Conservation (phyloP, 2,797 vertebrate species). For the Capromys pilorides region DNA sequence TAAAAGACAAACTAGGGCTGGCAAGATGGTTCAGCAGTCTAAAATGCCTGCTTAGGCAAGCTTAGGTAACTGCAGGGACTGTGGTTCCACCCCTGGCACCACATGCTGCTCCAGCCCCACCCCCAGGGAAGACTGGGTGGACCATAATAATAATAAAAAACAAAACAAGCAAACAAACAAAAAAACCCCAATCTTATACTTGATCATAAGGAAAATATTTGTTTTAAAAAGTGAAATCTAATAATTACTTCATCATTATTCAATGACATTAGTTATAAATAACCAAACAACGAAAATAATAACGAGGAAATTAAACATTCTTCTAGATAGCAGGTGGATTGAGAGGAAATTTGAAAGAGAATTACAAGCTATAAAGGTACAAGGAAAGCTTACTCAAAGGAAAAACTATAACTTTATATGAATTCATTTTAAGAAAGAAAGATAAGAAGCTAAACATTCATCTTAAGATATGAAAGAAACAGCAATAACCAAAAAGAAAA, state of each 20-base stretch:
- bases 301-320: neutral
- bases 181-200: neutral
- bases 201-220: neutral
- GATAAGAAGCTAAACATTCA: neutral
- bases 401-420: neutral
- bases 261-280: neutral
- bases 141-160: too few relatives aligned
- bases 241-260: neutral
- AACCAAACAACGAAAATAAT: neutral
- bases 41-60: too few relatives aligned
- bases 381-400: neutral
- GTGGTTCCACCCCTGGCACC: too few relatives aligned
- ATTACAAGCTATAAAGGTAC: neutral
- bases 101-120: too few relatives aligned
- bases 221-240: neutral
- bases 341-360: neutral
- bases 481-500: neutral
- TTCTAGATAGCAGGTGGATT: neutral
- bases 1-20: neutral
- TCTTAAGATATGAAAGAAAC: slow-evolving; percentile 31
- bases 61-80: too few relatives aligned
- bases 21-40: too few relatives aligned
- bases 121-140: too few relatives aligned
- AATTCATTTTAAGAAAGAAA: slow-evolving; percentile 41
- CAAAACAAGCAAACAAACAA: neutral